Base-by-base conservation (phyloP, 1,140 invertebrate genomes). In the Drosophila sp. region DNA sequence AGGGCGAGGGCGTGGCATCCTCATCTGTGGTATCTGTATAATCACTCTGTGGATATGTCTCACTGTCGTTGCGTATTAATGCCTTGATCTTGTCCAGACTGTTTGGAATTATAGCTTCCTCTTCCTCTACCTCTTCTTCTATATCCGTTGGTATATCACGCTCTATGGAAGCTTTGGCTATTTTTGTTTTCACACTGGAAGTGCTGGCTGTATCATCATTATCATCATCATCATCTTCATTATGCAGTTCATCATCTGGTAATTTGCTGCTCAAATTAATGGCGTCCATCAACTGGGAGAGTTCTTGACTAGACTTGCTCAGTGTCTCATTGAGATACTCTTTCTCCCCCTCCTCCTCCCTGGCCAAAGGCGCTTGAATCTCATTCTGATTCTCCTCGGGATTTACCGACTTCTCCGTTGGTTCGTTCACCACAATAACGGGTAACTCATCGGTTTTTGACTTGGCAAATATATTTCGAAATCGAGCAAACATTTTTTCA, bases 391-490 rank as follows among this genome's bases (percentile, higher is more conserved):
- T 1, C 50, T 53, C 48, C 0, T 0, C 43, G 38, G 32, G 8
- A n/a, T 59, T 25, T 74, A 32, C 34, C 34, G 25, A n/a, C 0
- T 56, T 54, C 32, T 72, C 67, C 0, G 25, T 16, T 29, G 27
- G 4, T 16, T 78, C 81, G 4, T 64, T 59, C 1, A 86, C 78
- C 8, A 87, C 75, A 67, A 86, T 86, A 16, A 56, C 82, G 43
- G 82, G 82, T 36, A 86, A 67, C 2, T 72, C 81, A 0, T 82
- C 78, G 8, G 67, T 65, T 64, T 87, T 91, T 7, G 81, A 63
- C 76, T 89, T 91, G 58, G 76, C 86, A 79, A 91, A 91, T 46
- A 91, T 65, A 79, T 91, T 91, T 36, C 89, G 89, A 89, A 91
- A 91, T 83, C 89, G 72, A 57, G 89, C 70, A 75, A 91, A 91